Evolutionary conservation across 2,888 invertebrate genomes (phyloP), one percentile per base, ranked within the genome.

Genomic region (Tenthredo scrophulariae): DNA sequence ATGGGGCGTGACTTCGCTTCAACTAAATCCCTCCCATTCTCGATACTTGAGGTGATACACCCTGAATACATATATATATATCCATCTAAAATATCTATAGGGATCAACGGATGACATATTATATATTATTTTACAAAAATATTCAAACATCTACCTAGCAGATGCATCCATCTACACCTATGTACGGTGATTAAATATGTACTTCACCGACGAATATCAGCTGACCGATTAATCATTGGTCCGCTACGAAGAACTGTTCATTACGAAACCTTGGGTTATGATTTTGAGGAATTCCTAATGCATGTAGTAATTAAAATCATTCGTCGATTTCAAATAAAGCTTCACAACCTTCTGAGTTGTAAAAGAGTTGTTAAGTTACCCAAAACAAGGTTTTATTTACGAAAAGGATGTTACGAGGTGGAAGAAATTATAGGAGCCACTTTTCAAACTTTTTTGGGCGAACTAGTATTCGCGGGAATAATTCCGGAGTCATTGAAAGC

Each of bases 121-220:
- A 70, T 70, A 70, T 70, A 70, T 70, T 70, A 70, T 37, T 70
- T 70, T 70, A 70, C 70, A 70, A 70, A 70, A 70, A 70, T 70
- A 70, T 70, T 70, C 70, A 37, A 70, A 70, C 70, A 70, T 70
- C 62, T 62, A 62, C 26, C 62, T 62, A 26, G 62, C 26, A 62
- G 62, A 70, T 70, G 37, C 18, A 70, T 70, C n/a, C 70, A 37
- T 37, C 37, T 37, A 37, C 37, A 70, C 37, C 37, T n/a, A 70
- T 62, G 62, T 70, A 70, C 70, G 37, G 70, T 37, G 70, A 70
- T 37, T 37, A 70, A 70, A n/a, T 70, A n/a, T 70, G 70, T 70
- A 37, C 6, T 70, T 37, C 70, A 70, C 70, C 37, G 70, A 70
- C 18, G 37, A 70, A 70, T 37, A 37, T 70, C 37, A 33, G 37